Base-by-base conservation (phyloP, 2,113 vertebrate species). In the Anthoscopus minutus region DNA sequence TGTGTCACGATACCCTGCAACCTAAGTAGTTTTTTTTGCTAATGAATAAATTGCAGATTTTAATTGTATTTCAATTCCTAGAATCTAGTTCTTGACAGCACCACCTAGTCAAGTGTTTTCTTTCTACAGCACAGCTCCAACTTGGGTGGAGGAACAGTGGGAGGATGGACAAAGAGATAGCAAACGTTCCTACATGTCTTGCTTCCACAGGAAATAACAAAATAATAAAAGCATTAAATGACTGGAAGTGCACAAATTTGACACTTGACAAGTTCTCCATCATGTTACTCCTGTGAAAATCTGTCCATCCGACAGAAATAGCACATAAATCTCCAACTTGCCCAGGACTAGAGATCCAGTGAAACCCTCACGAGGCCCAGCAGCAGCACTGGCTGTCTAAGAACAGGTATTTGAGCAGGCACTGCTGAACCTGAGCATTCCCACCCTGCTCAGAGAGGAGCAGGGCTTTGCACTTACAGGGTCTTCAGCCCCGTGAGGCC, bases 401-500 rank as follows among this genome's bases (percentile, higher is more conserved):
- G 4, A n/a, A 17, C 25, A 80, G 74, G 1, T 47, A 77, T 23
- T 70, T 53, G 1, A 89, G 72, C 57, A 62, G 35, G 45, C 54
- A 33, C 1, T 35, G 37, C 50, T 67, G 58, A 30, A 7, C 22
- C 51, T 48, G 33, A 81, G 72, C n/a, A 3, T 37, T 21, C 14
- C 27, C 67, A 35, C 24, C 30, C 54, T 40, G 22, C 37, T 4
- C 10, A 30, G 5, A 19, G 56, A 37, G 21, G 42, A 84, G 15
- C 51, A 67, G 19, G 6, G 23, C 27, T 87, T 25, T 30, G 72
- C 38, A 98, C 99, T 98, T 89, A 99, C 99, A 99, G 90, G 4
- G 99, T 99, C 96, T 99, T 99, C 10, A 99, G 98, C 31, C 99
- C 98, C 0, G 92, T 93, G 64, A 99, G 98, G 47, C 99, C 99